Conservation (phyloP, 2,113 vertebrate species). For the Rhynchomys soricoides region DNA sequence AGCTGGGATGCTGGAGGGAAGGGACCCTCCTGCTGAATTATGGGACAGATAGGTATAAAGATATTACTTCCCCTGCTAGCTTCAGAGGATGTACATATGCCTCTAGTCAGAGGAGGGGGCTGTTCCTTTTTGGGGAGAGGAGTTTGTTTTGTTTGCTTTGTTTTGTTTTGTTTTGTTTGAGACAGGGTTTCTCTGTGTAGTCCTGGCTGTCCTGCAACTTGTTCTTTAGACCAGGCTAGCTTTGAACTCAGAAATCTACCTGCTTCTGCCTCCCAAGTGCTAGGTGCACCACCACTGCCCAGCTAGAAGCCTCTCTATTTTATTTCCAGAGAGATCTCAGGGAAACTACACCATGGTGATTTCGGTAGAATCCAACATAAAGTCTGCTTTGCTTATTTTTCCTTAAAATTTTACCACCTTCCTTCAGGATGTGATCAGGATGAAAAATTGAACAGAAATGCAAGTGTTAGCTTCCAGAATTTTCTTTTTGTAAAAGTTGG, state of each 20-base stretch:
- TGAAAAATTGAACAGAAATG: background rate
- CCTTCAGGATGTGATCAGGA: background rate
- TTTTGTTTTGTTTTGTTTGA: no score
- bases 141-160: no score
- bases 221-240: no score
- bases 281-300: no score
- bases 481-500: background rate
- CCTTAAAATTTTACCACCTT: background rate
- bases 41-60: background rate
- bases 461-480: background rate
- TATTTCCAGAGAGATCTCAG: background rate
- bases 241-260: no score
- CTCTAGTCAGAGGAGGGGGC: background rate
- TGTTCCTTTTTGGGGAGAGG: no score
- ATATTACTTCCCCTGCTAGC: background rate
- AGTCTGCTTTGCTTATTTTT: background rate
- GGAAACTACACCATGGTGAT: background rate
- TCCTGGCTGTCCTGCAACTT: no score
- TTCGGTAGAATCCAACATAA: background rate
- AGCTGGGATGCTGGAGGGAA: background rate
- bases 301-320: background rate
- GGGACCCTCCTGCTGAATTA: background rate
- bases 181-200: no score
- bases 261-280: no score
- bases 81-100: background rate